phyloP scores from a whole-genome alignment of 2,797 vertebrate species.

The Mormyrops attenuatus region DNA sequence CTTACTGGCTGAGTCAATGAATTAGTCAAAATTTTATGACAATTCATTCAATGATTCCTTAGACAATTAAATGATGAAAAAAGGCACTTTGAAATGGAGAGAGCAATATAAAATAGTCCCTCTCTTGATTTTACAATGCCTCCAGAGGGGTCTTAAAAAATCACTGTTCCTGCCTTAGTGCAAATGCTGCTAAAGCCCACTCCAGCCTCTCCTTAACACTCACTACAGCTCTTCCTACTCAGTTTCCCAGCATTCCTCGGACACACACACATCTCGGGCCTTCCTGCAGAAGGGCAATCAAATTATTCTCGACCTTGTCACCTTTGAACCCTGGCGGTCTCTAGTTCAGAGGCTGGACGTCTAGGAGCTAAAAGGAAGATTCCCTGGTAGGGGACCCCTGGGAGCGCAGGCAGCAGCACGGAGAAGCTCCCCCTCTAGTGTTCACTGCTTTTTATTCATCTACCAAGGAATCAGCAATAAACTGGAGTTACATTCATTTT shows the following conservation, averaged over 20 bases:
- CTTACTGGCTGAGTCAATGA: conserved; percentile 70
- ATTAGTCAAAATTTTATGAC: conserved; percentile 94
- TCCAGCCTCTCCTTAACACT: conserved; percentile 34
- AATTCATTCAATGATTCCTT: conserved; percentile 87
- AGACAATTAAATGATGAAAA: conserved; percentile 82
- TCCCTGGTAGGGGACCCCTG: conserved; percentile 57
- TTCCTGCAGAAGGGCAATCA: conserved; percentile 69
- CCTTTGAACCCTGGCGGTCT: conserved; percentile 75
- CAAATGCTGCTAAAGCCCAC: conserved; percentile 48
- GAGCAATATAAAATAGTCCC: conserved; percentile 73
- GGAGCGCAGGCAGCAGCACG: conserved; percentile 63
- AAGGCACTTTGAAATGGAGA: conserved; percentile 43
- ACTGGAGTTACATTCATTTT: not conserved
- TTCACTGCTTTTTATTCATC: conserved; percentile 63
- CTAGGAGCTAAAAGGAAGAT: conserved; percentile 64
- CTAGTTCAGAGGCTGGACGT: conserved; percentile 62
- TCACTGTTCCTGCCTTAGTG: conserved; percentile 67
- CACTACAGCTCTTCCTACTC: conserved; percentile 32
- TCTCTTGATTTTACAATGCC: conserved; percentile 79
- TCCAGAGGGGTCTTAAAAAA: conserved; percentile 76
- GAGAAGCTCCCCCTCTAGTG: conserved; percentile 99
- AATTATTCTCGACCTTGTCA: conserved; percentile 70
- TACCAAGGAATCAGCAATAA: not conserved
- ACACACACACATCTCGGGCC: not conserved
- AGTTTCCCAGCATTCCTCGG: conserved; percentile 37